Conservation (phyloP, 1,140 invertebrate species). For the Halyomorpha halys region DNA sequence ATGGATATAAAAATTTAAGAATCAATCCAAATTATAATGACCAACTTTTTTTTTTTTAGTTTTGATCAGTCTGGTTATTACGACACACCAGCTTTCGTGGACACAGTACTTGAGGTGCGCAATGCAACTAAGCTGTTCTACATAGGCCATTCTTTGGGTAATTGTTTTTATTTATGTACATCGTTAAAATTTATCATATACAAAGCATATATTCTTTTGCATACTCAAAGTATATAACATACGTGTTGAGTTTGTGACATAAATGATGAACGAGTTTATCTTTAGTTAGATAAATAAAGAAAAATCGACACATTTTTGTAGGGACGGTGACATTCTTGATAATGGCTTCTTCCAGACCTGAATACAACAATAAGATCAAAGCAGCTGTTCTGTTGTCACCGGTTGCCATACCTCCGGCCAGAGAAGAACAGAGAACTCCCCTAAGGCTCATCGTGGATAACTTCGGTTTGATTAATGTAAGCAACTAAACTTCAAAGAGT, state of each 20-base stretch:
- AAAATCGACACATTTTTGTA: no score
- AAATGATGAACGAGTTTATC: no score
- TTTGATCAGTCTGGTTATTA: constrained; percentile 68
- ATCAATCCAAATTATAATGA: no score
- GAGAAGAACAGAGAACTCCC: constrained; percentile 30
- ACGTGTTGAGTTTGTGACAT: no score
- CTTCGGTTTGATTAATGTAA: no score
- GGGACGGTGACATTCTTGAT: constrained; percentile 46
- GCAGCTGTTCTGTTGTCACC: constrained; percentile 41
- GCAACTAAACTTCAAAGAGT: no score
- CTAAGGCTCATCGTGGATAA: constrained; percentile 30
- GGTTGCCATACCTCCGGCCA: constrained; percentile 34
- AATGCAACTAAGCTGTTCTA: constrained; percentile 49
- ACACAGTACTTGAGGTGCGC: constrained; percentile 52
- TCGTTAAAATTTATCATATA: no score
- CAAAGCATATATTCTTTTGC: no score
- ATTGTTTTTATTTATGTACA: no score
- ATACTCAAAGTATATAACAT: no score
- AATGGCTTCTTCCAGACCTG: constrained; percentile 40
- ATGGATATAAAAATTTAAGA: no score
- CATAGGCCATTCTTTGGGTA: constrained; percentile 55
- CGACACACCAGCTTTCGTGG: constrained; percentile 65
- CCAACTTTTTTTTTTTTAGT: constrained; percentile 37
- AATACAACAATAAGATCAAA: constrained; percentile 42
- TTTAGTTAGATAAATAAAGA: no score